Base-by-base conservation (phyloP, 2,113 vertebrate genomes). In the Dipodomys ordii region DNA sequence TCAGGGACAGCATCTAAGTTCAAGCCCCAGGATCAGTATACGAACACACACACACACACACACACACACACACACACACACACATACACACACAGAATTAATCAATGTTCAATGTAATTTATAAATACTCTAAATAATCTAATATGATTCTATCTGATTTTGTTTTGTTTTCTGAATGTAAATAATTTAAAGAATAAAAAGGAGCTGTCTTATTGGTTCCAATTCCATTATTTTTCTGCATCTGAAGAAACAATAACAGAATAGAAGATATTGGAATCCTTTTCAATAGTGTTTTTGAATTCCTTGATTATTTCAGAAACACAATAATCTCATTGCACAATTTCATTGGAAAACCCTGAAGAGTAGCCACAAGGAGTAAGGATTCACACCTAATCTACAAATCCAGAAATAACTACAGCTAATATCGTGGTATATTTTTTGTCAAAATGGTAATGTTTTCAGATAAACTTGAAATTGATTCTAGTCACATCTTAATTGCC, bases 381-480 rank as follows among this genome's bases (percentile, higher is more conserved):
- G 20, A 73, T 72, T 62, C 19, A 60, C 6, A 46, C 4, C 7
- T 72, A 27, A 69, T 85, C 25, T 85, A 18, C 39, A 85, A 16
- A 57, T 79, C 39, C 39, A 74, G n/a, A 90, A 85, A 85, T 71
- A 91, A 68, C 44, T 1, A 12, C 30, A 64, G 46, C 79, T 84
- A 84, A 82, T 67, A 32, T 62, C 49, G 44, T 81, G 68, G 4
- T 78, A 0, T 23, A 71, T 85, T 92, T 94, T 93, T 81, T 82
- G 35, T 60, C 53, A 73, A 93, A 92, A 83, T 93, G 77, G 2
- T 74, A 27, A 44, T 88, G 30, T 44, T 78, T 88, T n/a, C 46
- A 73, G 84, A 76, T 83, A 73, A 90, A 78, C 28, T 87, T 3
- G 57, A 73, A 64, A 78, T 85, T 76, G 78, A 91, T 77, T 89